phyloP scores from a whole-genome alignment of 37 sponge, comb jelly and placozoan species.

The Ianthella basta region DNA sequence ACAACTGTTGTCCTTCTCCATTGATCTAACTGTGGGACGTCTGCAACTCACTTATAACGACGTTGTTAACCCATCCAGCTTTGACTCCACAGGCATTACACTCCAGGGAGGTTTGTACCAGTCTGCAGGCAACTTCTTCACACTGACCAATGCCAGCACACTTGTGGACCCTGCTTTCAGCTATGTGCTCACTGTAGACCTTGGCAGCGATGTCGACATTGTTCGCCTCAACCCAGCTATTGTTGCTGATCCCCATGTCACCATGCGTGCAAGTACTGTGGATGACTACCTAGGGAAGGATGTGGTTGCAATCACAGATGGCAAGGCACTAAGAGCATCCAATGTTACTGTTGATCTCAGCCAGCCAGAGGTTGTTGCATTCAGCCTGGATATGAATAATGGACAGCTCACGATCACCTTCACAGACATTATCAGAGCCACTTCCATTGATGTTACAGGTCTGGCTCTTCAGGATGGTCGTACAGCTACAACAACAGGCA shows the following conservation, averaged over 20 bases:
- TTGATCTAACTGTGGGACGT: slow-evolving; percentile 56
- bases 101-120: slow-evolving; percentile 58
- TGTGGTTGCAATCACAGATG: slow-evolving; percentile 81
- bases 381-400: slow-evolving; percentile 70
- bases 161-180: slow-evolving; percentile 38
- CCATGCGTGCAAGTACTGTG: slow-evolving; percentile 80
- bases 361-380: slow-evolving; percentile 54
- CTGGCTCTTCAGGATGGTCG: slow-evolving; percentile 67
- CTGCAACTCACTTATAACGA: slow-evolving; percentile 82
- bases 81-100: slow-evolving; percentile 85
- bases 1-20: slow-evolving; percentile 51
- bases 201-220: slow-evolving; percentile 61
- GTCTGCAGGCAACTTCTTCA: slow-evolving; percentile 52
- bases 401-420: slow-evolving; percentile 72
- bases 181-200: slow-evolving; percentile 50
- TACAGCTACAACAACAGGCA: slow-evolving; percentile 54
- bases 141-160: slow-evolving; percentile 75
- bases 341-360: slow-evolving; percentile 56
- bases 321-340: slow-evolving; percentile 71
- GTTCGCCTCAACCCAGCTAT: slow-evolving; percentile 63
- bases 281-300: slow-evolving; percentile 69
- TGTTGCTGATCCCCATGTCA: slow-evolving; percentile 63
- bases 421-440: slow-evolving; percentile 63
- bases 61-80: slow-evolving; percentile 69
- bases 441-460: slow-evolving; percentile 49